A percentile compares a stretch with the other conserved stretches of the same genome.
Conservation (phyloP, 2,113 vertebrate species). For the Dasyprocta punctata region DNA sequence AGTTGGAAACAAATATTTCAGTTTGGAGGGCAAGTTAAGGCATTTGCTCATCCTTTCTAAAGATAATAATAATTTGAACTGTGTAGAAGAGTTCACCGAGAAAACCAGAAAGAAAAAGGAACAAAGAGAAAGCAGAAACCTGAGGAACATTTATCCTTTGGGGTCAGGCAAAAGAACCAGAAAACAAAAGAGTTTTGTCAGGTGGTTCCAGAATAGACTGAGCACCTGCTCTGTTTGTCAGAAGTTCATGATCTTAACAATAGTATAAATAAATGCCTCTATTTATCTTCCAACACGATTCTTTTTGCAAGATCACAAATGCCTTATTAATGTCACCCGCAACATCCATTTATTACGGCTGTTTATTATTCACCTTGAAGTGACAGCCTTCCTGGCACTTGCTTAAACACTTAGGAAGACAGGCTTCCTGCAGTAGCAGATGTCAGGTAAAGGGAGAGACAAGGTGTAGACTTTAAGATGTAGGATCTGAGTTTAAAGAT, state of each 20-base stretch:
- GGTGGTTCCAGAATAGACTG: slow-evolving; percentile 36
- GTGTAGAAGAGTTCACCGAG: neutral
- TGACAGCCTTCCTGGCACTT: slow-evolving; percentile 52
- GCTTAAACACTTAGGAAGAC: slow-evolving; percentile 14
- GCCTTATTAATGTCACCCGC: slow-evolving; percentile 67
- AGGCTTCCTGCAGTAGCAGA: neutral
- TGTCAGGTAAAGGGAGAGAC: neutral
- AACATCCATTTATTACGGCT: slow-evolving; percentile 51
- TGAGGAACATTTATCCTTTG: slow-evolving; percentile 18
- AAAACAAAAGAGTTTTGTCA: slow-evolving; percentile 53
- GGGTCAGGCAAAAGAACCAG: slow-evolving; percentile 13
- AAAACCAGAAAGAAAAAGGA: slow-evolving; percentile 32
- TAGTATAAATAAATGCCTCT: slow-evolving; percentile 52
- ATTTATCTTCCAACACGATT: slow-evolving; percentile 58
- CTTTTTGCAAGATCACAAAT: slow-evolving; percentile 49
- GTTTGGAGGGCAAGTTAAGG: neutral
- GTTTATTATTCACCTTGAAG: slow-evolving; percentile 61
- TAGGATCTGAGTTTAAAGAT: neutral
- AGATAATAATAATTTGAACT: slow-evolving; percentile 23
- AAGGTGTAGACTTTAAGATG: neutral
- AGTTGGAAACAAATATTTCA: neutral
- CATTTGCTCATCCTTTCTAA: neutral
- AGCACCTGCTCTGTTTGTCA: slow-evolving; percentile 57
- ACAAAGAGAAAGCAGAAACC: slow-evolving; percentile 7
- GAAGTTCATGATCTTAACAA: slow-evolving; percentile 71